phyloP scores from a whole-genome alignment of 2,113 vertebrate species.

The Ovibos moschatus region DNA sequence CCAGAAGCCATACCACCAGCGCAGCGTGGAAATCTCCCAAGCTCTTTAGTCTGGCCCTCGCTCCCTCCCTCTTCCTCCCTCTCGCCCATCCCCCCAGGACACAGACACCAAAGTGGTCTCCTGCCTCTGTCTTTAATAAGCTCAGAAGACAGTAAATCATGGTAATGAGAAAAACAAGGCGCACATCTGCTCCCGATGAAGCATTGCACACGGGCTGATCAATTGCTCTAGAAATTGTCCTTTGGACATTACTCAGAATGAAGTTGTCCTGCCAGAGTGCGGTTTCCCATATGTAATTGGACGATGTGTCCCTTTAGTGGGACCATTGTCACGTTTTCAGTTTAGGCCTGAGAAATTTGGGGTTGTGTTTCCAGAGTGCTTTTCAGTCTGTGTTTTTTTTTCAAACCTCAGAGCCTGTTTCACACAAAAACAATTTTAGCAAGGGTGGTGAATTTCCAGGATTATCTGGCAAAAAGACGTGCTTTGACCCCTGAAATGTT shows the following conservation, averaged over 20 bases:
- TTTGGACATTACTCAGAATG: conserved; percentile 21
- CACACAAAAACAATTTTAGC: background rate
- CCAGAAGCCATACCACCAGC: background rate
- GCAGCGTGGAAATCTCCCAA: background rate
- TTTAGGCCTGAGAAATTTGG: background rate
- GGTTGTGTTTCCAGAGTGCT: background rate
- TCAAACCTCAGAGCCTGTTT: background rate
- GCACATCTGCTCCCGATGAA: conserved; percentile 70
- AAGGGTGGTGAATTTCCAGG: background rate
- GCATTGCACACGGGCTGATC: conserved; percentile 60
- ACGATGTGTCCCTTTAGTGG: background rate
- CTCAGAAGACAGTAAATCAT: conserved; percentile 80
- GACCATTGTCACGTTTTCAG: background rate
- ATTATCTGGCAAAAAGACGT: background rate
- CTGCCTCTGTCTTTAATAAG: conserved; percentile 77
- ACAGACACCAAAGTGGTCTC: conserved; percentile 56
- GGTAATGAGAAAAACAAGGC: conserved; percentile 79
- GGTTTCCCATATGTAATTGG: background rate
- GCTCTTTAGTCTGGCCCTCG: background rate
- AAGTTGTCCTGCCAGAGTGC: conserved; percentile 15
- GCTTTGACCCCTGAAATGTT: background rate
- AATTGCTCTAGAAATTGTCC: conserved; percentile 64
- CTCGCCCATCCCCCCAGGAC: background rate
- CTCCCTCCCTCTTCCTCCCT: background rate
- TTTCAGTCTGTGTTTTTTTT: background rate